phyloP scores from a whole-genome alignment of 2,113 vertebrate species.

The Seriola rivoliana region DNA sequence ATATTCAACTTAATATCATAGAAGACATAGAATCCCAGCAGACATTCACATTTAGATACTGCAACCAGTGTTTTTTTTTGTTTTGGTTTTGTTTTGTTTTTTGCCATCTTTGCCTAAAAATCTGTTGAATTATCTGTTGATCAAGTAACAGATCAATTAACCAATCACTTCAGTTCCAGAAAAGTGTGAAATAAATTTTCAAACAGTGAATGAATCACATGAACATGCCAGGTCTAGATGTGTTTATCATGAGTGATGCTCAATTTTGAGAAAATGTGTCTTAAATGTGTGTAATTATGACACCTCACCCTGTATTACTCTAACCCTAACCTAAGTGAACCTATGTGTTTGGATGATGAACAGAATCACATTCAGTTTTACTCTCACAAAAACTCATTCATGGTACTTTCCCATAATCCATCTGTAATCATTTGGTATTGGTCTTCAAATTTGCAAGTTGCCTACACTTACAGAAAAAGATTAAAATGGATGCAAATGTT shows the following conservation, averaged over 20 bases:
- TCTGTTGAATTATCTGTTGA: neutral
- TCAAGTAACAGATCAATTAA: too few species aligned
- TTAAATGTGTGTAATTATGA: too few species aligned
- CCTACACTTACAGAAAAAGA: neutral
- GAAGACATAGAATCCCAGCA: neutral
- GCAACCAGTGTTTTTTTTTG: too few species aligned
- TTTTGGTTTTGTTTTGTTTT: neutral
- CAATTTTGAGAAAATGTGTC: too few species aligned
- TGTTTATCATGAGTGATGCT: too few species aligned
- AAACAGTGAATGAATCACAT: neutral
- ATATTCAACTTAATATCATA: neutral
- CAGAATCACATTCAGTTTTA: neutral
- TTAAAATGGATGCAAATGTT: constrained; percentile 47
- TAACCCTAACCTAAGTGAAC: too few species aligned
- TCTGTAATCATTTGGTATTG: neutral
- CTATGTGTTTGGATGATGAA: neutral
- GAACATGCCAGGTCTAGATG: neutral
- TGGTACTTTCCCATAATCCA: neutral
- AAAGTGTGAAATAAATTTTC: neutral
- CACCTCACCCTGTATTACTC: too few species aligned
- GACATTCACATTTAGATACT: neutral
- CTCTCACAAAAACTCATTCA: neutral
- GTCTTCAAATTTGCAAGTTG: neutral
- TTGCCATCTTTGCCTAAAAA: neutral
- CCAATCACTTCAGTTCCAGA: neutral